Base-by-base conservation (phyloP, 2,888 invertebrate species). In the Erebia aethiops region DNA sequence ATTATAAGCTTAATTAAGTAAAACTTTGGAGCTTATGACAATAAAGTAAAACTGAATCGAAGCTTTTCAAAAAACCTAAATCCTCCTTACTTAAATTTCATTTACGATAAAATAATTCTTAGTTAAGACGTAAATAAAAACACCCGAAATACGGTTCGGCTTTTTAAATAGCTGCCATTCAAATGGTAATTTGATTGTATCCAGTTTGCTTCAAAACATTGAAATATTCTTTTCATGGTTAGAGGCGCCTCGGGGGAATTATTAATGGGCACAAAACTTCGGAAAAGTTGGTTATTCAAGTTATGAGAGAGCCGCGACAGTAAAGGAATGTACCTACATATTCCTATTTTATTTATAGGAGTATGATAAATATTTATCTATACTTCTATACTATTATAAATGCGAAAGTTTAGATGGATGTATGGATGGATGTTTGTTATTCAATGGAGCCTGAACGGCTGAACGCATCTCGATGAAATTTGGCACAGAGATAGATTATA, bases 161-260 rank as follows among this genome's bases (percentile, higher is more conserved):
- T 84, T 81, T 82, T 86, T 82, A 85, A 87, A 89, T 84, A 83
- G 79, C 78, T 78, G 80, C 81, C 84, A 88, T 91, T 90, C 87
- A 91, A 86, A 91, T 91, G 90, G 87, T 90, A 91, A 91, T 91
- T 89, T 88, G 87, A 91, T 91, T 90, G 88, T 88, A 87, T 87
- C 87, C 89, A 86, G 87, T 89, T 88, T 86, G 75, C 75, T 75
- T 78, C 77, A 88, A 90, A 90, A 89, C 89, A 89, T 87, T 87
- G 85, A 90, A 90, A 90, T 90, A 90, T 91, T 90, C 90, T 90
- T 90, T 90, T 87, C 85, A 86, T 81, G 81, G 83, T 80, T 83
- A 83, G 82, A 85, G 84, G 82, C 82, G 85, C 86, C 81, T 81
- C 84, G 80, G 78, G 83, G 81, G 89, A 87, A 90, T 89, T 90